A percentile compares a stretch with the other conserved stretches of the same genome.
Conservation (phyloP, 2,797 vertebrate species). For the Sardinella longiceps region DNA sequence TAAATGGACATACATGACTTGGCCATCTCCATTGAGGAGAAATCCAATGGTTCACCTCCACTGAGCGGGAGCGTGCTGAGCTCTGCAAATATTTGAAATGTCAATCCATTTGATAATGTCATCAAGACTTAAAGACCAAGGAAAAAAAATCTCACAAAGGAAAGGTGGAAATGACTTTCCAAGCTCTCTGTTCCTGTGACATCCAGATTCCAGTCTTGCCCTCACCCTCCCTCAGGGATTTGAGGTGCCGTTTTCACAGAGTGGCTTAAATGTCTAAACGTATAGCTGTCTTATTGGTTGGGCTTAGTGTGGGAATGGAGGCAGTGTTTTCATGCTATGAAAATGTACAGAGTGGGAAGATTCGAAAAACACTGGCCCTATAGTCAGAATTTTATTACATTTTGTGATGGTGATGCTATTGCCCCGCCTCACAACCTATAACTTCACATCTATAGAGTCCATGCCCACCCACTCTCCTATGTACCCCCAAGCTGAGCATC, state of each 20-base stretch:
- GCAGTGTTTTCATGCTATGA: no score
- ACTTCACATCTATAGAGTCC: no score
- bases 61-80: not conserved
- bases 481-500: no score
- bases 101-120: constrained; percentile 56
- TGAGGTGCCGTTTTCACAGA: no score
- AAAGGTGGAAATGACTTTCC: not conserved
- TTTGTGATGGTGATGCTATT: no score
- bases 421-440: no score
- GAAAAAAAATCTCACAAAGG: not conserved
- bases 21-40: constrained; percentile 52
- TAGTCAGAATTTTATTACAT: no score
- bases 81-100: constrained; percentile 46
- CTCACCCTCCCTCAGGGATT: constrained; percentile 45
- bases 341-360: no score
- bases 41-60: not conserved
- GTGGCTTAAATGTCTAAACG: no score
- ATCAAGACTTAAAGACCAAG: constrained; percentile 79
- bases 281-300: no score
- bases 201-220: constrained; percentile 29
- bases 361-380: no score
- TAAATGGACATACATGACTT: constrained; percentile 85
- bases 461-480: no score
- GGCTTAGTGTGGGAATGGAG: constrained; percentile 46
- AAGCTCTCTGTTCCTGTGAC: not conserved